Evolutionary conservation across 2,113 vertebrate genomes (phyloP), one percentile per base, ranked within the genome.

Genomic region (Syngnathus scovelli): DNA sequence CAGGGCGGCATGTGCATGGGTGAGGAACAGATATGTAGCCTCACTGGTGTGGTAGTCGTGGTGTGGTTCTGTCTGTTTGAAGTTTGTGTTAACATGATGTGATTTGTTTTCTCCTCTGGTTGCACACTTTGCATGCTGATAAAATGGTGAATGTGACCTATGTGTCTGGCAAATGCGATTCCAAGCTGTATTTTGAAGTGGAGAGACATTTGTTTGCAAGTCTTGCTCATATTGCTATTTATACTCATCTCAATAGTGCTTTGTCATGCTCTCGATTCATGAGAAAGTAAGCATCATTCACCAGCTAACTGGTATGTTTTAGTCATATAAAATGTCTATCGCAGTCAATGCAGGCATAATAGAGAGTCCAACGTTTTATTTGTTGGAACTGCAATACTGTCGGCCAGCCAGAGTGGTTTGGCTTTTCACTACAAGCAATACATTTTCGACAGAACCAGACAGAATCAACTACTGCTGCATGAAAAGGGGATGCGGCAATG

Each of bases 391-490:
- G 43, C 72, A 72, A 72, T 66, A 65, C 49, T 74, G 61, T 74
- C 64, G 74, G 43, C 64, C 13, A 43, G 56, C 36, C 58, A 71
- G 67, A 75, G 78, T 72, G 73, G 58, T 68, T 64, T 70, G 49
- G 49, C 71, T 75, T 76, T 66, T 74, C 68, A 76, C 74, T 52
- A 70, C n/a, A 61, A 56, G 70, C 62, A 60, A 67, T 76, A 70
- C 69, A 82, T 84, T 72, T 71, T 61, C 37, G 39, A n/a, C 64
- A n/a, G 18, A 51, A 70, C 69, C 56, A 72, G 58, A 64, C 72
- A 68, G 52, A 79, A 78, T 80, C 71, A 73, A 75, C 82, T 74
- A 55, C 43, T 72, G 43, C 55, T 48, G 69, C 36, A 66, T 54
- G 44, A 67, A 61, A 66, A 46, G 64, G 33, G 66, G 66, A 67